These are phyloP conservation scores for Odontocolon sp. DNA, from an alignment of 2,888 invertebrate genomes.

Conservation along the genomic window DNA sequence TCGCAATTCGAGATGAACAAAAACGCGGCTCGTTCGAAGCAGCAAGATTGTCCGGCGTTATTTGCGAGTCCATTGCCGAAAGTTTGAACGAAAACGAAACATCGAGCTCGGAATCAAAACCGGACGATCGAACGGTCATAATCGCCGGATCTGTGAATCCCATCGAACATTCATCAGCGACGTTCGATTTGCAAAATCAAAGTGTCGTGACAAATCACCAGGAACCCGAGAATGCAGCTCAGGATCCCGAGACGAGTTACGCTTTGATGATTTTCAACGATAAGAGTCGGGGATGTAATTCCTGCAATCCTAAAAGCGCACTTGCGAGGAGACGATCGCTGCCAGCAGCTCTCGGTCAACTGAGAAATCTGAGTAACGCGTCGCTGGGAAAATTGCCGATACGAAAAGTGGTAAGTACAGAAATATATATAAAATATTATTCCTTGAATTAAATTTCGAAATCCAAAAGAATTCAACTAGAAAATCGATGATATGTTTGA, in stretches of 20 bases:
- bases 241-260: conserved; percentile 41
- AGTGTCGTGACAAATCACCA: not conserved
- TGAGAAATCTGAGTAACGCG: conserved; percentile 60
- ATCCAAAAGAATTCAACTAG: too few species aligned
- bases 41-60: conserved; percentile 38
- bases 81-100: conserved; percentile 56
- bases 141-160: not conserved
- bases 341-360: conserved; percentile 68
- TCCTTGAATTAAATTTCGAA: too few species aligned
- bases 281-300: conserved; percentile 60
- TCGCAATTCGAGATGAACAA: not conserved
- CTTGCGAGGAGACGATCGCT: conserved; percentile 71
- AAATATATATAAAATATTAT: not conserved
- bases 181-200: not conserved
- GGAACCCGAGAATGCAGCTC: not conserved
- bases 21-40: conserved; percentile 38
- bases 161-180: not conserved
- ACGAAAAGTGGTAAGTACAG: conserved; percentile 67
- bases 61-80: conserved; percentile 65
- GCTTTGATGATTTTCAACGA: conserved; percentile 64
- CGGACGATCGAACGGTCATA: conserved; percentile 20
- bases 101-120: conserved; percentile 13
- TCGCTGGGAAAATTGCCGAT: conserved; percentile 68
- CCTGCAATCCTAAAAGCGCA: conserved; percentile 62
- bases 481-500: too few species aligned